phyloP scores from a whole-genome alignment of 2,113 vertebrate genomes.

The Catagonus wagneri region DNA sequence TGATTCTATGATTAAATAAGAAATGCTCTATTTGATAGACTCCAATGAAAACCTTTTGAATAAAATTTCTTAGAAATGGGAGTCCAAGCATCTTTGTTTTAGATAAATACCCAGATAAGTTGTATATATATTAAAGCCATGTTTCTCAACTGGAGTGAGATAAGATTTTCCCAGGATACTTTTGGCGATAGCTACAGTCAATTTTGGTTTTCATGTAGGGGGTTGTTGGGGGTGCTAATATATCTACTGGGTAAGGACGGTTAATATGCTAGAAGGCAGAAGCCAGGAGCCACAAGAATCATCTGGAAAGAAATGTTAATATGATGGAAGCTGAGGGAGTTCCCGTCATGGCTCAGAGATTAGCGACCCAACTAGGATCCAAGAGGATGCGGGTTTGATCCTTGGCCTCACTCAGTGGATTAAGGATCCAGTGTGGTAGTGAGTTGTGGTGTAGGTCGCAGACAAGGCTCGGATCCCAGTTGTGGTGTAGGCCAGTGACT shows the following conservation, averaged over 20 bases:
- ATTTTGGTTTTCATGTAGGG: not conserved
- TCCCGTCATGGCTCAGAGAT: no score
- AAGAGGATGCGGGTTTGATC: no score
- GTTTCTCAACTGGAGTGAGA: not conserved
- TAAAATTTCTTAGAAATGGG: not conserved
- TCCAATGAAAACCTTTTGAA: not conserved
- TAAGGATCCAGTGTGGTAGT: no score
- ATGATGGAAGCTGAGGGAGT: not conserved
- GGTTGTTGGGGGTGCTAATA: rapidly evolving
- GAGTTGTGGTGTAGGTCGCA: no score
- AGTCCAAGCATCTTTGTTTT: not conserved
- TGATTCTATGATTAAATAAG: not conserved
- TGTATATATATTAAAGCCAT: not conserved
- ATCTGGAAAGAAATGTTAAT: not conserved
- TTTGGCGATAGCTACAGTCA: not conserved
- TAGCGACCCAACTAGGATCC: no score
- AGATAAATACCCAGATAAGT: not conserved
- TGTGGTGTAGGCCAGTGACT: no score
- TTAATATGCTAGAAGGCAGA: not conserved
- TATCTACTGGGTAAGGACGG: not conserved
- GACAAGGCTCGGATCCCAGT: no score
- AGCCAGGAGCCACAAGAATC: not conserved
- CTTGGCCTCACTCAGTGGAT: no score
- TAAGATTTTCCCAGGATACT: rapidly evolving
- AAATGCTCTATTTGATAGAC: not conserved